Percentiles rank a stretch among this genome's conserved stretches.
Evolutionary conservation across 2,888 invertebrate genomes (phyloP).

Genomic region (Drosophila ezoana): DNA sequence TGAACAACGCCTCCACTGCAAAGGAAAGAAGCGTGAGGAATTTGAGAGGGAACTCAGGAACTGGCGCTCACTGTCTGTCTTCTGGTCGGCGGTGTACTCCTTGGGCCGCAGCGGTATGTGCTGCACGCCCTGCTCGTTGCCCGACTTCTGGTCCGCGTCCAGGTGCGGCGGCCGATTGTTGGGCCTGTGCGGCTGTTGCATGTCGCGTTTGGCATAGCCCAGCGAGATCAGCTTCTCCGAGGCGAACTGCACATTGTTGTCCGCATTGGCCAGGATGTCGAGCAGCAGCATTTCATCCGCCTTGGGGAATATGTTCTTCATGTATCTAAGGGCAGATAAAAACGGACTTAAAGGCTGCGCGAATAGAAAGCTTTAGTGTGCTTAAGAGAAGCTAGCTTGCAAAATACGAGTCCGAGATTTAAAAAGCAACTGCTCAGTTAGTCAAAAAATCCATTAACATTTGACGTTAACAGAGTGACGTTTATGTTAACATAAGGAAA

Average conservation of each 20-base stretch:
- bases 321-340: slow-evolving; percentile 87
- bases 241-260: slow-evolving; percentile 95
- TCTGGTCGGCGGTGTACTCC: slow-evolving; percentile 89
- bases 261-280: slow-evolving; percentile 93
- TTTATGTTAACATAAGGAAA: not conserved
- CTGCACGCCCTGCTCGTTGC: slow-evolving; percentile 55
- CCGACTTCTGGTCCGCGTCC: slow-evolving; percentile 60
- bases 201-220: slow-evolving; percentile 93
- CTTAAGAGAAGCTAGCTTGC: slow-evolving; percentile 15
- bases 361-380: not conserved
- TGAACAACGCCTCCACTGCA: slow-evolving; percentile 89
- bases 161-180: slow-evolving; percentile 84
- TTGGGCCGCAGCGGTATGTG: slow-evolving; percentile 86
- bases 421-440: slow-evolving; percentile 8
- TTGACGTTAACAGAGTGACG: not conserved
- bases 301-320: slow-evolving; percentile 95
- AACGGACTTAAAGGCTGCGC: not conserved
- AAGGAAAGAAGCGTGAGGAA: not conserved
- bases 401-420: not conserved
- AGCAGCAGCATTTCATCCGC: slow-evolving; percentile 95
- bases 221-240: slow-evolving; percentile 92
- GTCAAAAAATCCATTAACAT: not conserved
- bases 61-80: slow-evolving; percentile 87
- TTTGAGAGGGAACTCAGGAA: not conserved
- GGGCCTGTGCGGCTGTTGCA: slow-evolving; percentile 87